Evolutionary conservation across 2,888 invertebrate species (phyloP), one percentile per base, ranked within the genome.

Genomic region (Bhutanitis thaidina): DNA sequence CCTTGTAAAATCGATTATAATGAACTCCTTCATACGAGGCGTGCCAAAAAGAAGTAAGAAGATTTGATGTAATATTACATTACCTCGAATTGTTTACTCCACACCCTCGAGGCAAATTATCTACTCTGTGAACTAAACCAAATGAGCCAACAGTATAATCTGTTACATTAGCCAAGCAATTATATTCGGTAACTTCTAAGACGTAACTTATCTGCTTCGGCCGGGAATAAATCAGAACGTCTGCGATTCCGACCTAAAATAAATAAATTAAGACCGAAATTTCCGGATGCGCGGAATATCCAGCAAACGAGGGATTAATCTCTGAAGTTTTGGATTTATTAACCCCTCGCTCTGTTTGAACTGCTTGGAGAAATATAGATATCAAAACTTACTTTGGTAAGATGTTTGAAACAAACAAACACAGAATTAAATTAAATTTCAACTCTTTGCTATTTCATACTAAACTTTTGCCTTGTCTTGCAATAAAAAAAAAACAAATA

Each of bases 241-340:
- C 46, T 43, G 27, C 47, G 25, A 50, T 59, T 58, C 58, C 58
- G 20, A 37, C 4, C 20, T 32, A 38, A 49, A 45, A 43, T 49
- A 46, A 48, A 32, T 40, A 45, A 48, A 40, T 48, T 14, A 43
- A 54, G 48, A 54, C 50, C 32, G 20, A 9, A n/a, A 38, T 32
- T 20, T 9, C 36, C 20, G 9, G 34, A 30, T 10, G 35, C 57
- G 55, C 51, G n/a, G 48, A 52, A 59, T 62, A 55, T 54, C 51
- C 59, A 41, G 56, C 60, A 58, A 59, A 57, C 57, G 59, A 59
- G 57, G 55, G 59, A 60, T 64, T 71, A 71, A 71, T 68, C 63
- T 60, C 58, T 44, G 58, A 72, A 72, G 64, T 72, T 71, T 51
- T 37, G 52, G 59, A 71, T 70, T 70, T 71, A 71, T 65, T 57